Base-by-base conservation (phyloP, 2,888 invertebrate species). In the Cetonia aurata region DNA sequence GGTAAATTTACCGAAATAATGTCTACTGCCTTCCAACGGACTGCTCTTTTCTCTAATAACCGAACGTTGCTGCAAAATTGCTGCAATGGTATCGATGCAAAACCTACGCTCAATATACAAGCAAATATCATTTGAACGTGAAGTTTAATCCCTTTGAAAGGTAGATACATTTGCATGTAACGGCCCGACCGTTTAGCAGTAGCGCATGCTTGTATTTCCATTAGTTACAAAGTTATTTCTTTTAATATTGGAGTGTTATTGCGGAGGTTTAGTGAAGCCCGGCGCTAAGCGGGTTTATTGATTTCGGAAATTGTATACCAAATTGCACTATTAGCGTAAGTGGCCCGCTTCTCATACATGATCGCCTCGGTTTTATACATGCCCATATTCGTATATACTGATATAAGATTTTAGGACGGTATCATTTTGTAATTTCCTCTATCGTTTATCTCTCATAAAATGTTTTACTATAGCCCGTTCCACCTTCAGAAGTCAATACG, bases 311-410 rank as follows among this genome's bases (percentile, higher is more conserved):
- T 48, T 46, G 62, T 62, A 62, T 62, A 62, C 62, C 48, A 48
- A 62, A 62, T 62, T 62, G 48, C 48, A 62, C 62, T 62, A 48
- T 62, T 62, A 62, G 62, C 48, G 46, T 62, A 62, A 62, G 62
- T 62, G 48, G 13, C 17, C 33, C 48, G 31, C 48, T 62, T 62
- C 62, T 62, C 48, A 62, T 62, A 48, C 15, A 33, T 10, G 62
- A 62, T 48, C 46, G 48, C 15, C 53, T 48, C 8, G 15, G 31
- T 15, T 48, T 62, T 62, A 62, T 62, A 13, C 15, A 37, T 48
- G 4, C 48, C 13, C 9, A 48, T 25, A 17, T 48, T 8, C 31
- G 31, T 15, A 25, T 25, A 4, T 25, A 25, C 25, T 25, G 33
- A 62, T 48, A n/a, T n/a, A 19, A 31, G 48, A 13, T 13, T 48